Evolutionary conservation across 2,888 invertebrate genomes (phyloP).

Genomic region (Drosophila meridiana): DNA sequence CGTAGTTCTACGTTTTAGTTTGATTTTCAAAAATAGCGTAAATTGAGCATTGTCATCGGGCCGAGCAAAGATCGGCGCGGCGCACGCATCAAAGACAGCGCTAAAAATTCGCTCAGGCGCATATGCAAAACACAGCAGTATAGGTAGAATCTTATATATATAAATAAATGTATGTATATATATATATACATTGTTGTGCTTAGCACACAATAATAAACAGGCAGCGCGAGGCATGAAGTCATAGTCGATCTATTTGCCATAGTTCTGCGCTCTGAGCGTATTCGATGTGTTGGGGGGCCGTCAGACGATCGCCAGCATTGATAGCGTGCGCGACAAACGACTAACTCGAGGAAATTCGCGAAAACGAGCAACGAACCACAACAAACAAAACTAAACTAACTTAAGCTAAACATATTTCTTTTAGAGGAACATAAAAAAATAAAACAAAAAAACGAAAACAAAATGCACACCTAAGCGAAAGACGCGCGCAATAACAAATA

Average conservation of each 20-base stretch:
- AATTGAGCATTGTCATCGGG: constrained; percentile 71
- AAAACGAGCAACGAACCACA: constrained; percentile 33
- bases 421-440: constrained; percentile 15
- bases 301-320: constrained; percentile 81
- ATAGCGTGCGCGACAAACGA: constrained; percentile 71
- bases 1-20: constrained; percentile 40
- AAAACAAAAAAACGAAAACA: constrained; percentile 9
- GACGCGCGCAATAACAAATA: constrained; percentile 40
- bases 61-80: constrained; percentile 23
- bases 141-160: constrained; percentile 1
- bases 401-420: constrained; percentile 22
- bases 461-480: constrained; percentile 46
- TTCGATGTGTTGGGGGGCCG: constrained; percentile 43
- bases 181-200: constrained; percentile 60
- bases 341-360: constrained; percentile 32
- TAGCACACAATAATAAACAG: constrained; percentile 71
- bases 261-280: constrained; percentile 43
- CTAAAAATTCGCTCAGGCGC: constrained; percentile 60
- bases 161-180: constrained; percentile 3
- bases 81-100: constrained; percentile 66
- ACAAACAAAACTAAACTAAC: constrained; percentile 16
- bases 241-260: constrained; percentile 69
- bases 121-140: constrained; percentile 45
- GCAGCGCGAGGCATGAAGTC: constrained; percentile 67
- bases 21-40: constrained; percentile 70